Base-by-base conservation (phyloP, 2,113 vertebrate genomes). In the Alexandromys fortis region DNA sequence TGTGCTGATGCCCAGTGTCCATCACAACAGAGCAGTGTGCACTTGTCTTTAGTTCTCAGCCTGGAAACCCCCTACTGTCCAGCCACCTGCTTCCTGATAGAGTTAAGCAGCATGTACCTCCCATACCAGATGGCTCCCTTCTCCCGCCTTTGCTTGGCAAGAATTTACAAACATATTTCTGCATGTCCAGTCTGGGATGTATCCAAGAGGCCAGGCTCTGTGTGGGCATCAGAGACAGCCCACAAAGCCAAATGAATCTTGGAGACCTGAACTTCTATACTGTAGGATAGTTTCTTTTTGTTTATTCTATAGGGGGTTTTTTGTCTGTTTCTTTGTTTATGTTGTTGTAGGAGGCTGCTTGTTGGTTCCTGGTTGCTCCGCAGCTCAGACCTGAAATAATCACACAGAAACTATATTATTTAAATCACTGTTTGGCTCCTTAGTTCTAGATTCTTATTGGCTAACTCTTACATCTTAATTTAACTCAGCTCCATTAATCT, bases 1-100 rank as follows among this genome's bases (percentile, higher is more conserved):
- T 91, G 55, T 58, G 72, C 65, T 63, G 65, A 65, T 47, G 17
- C 82, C 89, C 68, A 75, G 67, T 85, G 95, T 87, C 92, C 95
- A 90, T 90, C 78, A 55, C 61, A 76, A 65, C 83, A 67, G 49
- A 78, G 82, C 93, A 96, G 90, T 82, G 86, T 88, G 89, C 47
- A 89, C 68, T 97, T 96, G 91, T 85, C 70, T 94, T 65, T 81
- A 55, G 49, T 87, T 83, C 95, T 88, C 91, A 95, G 91, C 91
- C 91, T 90, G 42, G 58, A 91, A 97, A 93, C 91, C 95, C 81
- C 97, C 96, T 67, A 89, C 91, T 86, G 97, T n/a, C 91, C 58
- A 45, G 95, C 98, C 98, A 98, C 97, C 98, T 98, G 97, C 96
- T 97, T 97, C 95, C 90, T 89, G 92, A 94, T 91, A 89, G 89